These are phyloP conservation scores for Sinocyclocheilus rhinocerous DNA, from an alignment of 2,113 vertebrate genomes.

Conservation along the genomic window DNA sequence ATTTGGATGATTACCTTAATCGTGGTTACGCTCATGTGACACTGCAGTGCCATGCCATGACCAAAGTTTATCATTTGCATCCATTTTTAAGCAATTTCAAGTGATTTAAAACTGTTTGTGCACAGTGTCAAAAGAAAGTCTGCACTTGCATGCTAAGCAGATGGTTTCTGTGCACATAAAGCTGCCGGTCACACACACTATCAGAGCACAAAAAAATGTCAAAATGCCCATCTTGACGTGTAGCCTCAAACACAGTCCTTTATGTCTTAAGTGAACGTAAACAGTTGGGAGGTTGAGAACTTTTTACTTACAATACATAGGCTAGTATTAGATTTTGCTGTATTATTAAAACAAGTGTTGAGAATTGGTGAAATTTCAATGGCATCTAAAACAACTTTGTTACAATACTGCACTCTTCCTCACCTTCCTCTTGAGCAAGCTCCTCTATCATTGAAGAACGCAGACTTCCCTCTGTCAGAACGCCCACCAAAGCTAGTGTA, in stretches of 20 bases:
- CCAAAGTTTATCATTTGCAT: too few relatives aligned
- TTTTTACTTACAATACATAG: neutral
- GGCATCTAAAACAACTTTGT: neutral
- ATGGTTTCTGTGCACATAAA: too few relatives aligned
- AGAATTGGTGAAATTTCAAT: neutral
- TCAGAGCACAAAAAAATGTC: too few relatives aligned
- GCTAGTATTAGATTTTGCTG: neutral
- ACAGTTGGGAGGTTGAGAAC: neutral
- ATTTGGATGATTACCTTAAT: too few relatives aligned
- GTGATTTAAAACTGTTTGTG: too few relatives aligned
- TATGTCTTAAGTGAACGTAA: neutral
- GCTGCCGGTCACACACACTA: too few relatives aligned
- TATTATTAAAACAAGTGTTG: neutral
- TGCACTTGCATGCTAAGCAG: too few relatives aligned
- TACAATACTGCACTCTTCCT: neutral
- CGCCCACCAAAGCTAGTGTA: constrained; percentile 93
- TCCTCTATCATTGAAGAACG: constrained; percentile 89
- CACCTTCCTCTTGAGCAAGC: constrained; percentile 87
- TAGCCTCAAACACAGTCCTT: neutral
- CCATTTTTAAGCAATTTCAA: too few relatives aligned
- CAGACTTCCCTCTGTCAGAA: constrained; percentile 83
- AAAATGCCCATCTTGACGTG: neutral
- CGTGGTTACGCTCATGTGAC: too few relatives aligned
- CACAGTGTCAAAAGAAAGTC: too few relatives aligned
- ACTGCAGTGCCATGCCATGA: too few relatives aligned